phyloP scores from a whole-genome alignment of 2,888 invertebrate species.

The Automeris io region DNA sequence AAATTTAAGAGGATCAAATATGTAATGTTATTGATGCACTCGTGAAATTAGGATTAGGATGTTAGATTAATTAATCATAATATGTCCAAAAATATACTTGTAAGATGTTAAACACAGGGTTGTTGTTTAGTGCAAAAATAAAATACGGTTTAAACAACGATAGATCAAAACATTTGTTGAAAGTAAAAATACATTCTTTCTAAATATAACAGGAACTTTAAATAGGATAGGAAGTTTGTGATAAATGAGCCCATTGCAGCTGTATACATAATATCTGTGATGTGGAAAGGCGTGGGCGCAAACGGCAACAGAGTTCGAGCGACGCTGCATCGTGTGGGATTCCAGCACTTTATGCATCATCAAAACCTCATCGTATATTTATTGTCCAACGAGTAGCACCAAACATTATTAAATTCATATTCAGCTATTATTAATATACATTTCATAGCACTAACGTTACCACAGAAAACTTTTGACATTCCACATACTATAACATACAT shows the following conservation, averaged over 20 bases:
- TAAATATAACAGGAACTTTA: slow-evolving; percentile 4
- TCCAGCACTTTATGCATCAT: slow-evolving; percentile 1
- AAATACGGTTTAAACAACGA: background rate
- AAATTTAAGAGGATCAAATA: too few species aligned
- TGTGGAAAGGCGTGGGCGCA: background rate
- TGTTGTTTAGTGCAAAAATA: background rate
- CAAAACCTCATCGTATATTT: background rate
- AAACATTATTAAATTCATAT: background rate
- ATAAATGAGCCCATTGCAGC: slow-evolving; percentile 4
- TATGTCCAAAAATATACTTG: too few species aligned
- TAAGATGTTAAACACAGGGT: background rate
- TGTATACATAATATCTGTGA: slow-evolving; percentile 2
- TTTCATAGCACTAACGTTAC: background rate
- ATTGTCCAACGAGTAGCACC: background rate
- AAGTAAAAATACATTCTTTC: background rate
- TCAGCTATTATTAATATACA: background rate
- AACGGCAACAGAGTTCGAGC: slow-evolving; percentile 3
- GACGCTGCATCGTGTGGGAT: slow-evolving; percentile 5
- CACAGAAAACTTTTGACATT: background rate
- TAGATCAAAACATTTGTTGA: background rate
- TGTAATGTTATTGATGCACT: background rate
- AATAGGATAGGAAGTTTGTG: slow-evolving; percentile 7
- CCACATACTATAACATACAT: background rate
- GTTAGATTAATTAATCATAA: too few species aligned
- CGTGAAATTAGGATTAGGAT: background rate